Conservation (phyloP, 2,888 invertebrate species). For the Leucozona laternaria region DNA sequence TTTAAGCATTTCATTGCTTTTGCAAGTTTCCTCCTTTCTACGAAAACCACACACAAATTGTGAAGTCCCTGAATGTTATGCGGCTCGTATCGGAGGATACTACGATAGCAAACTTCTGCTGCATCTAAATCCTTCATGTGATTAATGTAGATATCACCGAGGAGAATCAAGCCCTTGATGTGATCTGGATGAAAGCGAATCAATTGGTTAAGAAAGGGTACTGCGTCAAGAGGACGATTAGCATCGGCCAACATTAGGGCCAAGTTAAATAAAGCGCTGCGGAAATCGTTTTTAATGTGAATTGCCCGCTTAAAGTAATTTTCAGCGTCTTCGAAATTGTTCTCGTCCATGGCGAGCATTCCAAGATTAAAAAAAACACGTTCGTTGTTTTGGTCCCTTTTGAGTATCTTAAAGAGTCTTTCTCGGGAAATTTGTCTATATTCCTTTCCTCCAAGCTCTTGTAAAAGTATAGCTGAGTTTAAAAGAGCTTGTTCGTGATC, state of each 20-base stretch:
- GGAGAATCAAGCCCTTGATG: slow-evolving; percentile 95
- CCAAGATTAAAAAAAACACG: slow-evolving; percentile 97
- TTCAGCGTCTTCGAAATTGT: slow-evolving; percentile 94
- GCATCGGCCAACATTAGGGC: slow-evolving; percentile 95
- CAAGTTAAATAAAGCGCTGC: slow-evolving; percentile 97
- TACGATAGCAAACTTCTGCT: slow-evolving; percentile 97
- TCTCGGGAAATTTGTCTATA: slow-evolving; percentile 91
- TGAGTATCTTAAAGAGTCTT: slow-evolving; percentile 91
- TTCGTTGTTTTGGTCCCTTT: slow-evolving; percentile 89
- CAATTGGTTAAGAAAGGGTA: slow-evolving; percentile 95
- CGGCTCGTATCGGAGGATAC: slow-evolving; percentile 93
- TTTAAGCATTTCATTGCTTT: slow-evolving; percentile 93
- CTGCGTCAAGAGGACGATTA: slow-evolving; percentile 94
- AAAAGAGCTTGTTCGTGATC: slow-evolving; percentile 97
- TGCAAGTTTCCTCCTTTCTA: slow-evolving; percentile 94
- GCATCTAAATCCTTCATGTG: slow-evolving; percentile 96
- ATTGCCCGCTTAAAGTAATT: slow-evolving; percentile 95
- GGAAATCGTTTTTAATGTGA: slow-evolving; percentile 93
- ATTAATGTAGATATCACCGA: slow-evolving; percentile 98
- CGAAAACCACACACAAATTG: slow-evolving; percentile 97
- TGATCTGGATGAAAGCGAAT: slow-evolving; percentile 96
- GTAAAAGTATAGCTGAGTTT: slow-evolving; percentile 97
- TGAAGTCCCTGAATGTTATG: slow-evolving; percentile 97
- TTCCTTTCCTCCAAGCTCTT: slow-evolving; percentile 93
- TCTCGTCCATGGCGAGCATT: slow-evolving; percentile 98